Evolutionary conservation across 2,888 invertebrate genomes (phyloP), one percentile per base, ranked within the genome.

Genomic region (Cylloceria caligata): DNA sequence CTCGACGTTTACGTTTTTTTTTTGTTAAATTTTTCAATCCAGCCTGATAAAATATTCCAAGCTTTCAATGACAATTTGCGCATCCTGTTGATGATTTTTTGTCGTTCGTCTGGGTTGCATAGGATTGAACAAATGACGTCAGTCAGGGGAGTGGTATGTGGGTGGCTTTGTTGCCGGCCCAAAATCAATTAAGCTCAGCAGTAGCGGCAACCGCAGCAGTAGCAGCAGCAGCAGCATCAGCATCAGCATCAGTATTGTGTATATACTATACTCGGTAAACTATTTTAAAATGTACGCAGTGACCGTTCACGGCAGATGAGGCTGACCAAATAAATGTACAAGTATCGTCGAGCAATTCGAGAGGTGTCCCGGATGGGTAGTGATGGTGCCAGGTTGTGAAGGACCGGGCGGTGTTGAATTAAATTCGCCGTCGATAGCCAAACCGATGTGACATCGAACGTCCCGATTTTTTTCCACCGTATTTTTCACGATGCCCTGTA

Each of bases 201-300:
- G 24, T 39, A 75, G 27, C 42, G 67, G 11, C 13, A 13, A 16
- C 24, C n/a, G n/a, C 69, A 39, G 36, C 60, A 42, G 24, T 39
- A 75, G 27, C 42, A 60, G 11, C 13, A 13, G 24, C 24, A n/a
- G n/a, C n/a, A n/a, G n/a, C n/a, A n/a, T n/a, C n/a, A n/a, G n/a
- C n/a, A n/a, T n/a, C n/a, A n/a, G n/a, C n/a, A n/a, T n/a, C n/a
- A n/a, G 34, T 16, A n/a, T 36, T 21, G 13, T 64, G 24, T 36
- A 39, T 45, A 49, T 30, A 30, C 27, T 13, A 55, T 42, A 34
- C 19, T 11, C 42, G 77, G 47, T 73, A 71, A 76, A 80, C 80
- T 76, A 73, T 82, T 82, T 69, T 84, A 77, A 81, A 84, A 84
- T 82, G 79, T 76, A 79, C 80, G 49, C 62, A 52, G 55, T 27